These are phyloP conservation scores for Oryzias woworae DNA, from an alignment of 2,113 vertebrate genomes.

Conservation along the genomic window DNA sequence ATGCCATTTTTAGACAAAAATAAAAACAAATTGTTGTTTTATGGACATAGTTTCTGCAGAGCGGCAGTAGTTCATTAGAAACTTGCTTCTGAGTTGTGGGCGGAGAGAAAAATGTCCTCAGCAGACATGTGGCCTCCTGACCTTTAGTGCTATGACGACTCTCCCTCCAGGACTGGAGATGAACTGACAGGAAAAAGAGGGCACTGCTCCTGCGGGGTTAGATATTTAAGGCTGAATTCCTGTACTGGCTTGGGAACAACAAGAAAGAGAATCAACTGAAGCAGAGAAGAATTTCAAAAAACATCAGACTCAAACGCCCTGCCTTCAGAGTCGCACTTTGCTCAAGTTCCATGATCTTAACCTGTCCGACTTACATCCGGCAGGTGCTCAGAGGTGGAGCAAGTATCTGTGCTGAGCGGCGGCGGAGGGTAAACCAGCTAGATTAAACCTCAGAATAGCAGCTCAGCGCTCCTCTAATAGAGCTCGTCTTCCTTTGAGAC, in stretches of 20 bases:
- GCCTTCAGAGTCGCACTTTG: neutral
- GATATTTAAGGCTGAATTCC: neutral
- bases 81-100: too few relatives aligned
- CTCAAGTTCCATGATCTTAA: constrained; percentile 2
- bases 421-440: constrained; percentile 57
- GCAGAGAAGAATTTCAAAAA: neutral
- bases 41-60: too few relatives aligned
- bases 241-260: neutral
- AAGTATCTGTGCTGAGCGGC: constrained; percentile 48
- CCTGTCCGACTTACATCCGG: neutral
- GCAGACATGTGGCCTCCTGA: constrained; percentile 28
- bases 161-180: constrained; percentile 17
- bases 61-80: too few relatives aligned
- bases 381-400: constrained; percentile 23
- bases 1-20: too few relatives aligned
- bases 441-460: constrained; percentile 72
- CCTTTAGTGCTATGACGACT: constrained; percentile 10
- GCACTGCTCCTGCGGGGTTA: neutral
- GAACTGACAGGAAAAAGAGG: neutral
- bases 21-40: too few relatives aligned
- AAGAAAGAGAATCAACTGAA: neutral
- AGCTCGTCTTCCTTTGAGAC: constrained; percentile 64
- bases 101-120: constrained; percentile 3
- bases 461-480: constrained; percentile 61
- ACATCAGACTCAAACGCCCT: constrained; percentile 2